Conservation (phyloP, 2,888 invertebrate species). For the Heliconius sara region DNA sequence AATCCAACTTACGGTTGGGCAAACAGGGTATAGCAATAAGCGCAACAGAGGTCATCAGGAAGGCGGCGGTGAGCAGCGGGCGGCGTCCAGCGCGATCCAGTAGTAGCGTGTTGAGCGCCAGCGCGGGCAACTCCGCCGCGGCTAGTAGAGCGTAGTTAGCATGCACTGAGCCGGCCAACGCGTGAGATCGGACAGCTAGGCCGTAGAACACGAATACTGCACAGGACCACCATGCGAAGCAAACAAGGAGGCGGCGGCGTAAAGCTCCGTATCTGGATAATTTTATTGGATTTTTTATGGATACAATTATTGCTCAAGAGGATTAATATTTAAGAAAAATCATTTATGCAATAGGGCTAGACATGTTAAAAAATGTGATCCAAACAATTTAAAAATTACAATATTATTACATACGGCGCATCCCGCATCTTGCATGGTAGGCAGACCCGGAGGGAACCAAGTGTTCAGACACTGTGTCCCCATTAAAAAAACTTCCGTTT, state of each 20-base stretch:
- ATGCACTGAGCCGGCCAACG: slow-evolving; percentile 69
- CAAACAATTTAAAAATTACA: too few species aligned
- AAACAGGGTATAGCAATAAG: slow-evolving; percentile 66
- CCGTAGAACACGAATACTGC: slow-evolving; percentile 80
- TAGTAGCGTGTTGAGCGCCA: slow-evolving; percentile 71
- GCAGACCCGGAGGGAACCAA: too few species aligned
- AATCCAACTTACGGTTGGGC: slow-evolving; percentile 57
- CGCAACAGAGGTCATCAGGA: slow-evolving; percentile 67
- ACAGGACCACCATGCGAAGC: slow-evolving; percentile 76
- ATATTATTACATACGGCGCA: too few species aligned
- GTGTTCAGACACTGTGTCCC: too few species aligned
- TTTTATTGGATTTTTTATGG: not conserved
- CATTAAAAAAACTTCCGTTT: too few species aligned
- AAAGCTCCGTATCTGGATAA: slow-evolving; percentile 65
- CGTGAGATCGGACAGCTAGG: slow-evolving; percentile 72
- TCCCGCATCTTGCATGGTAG: too few species aligned
- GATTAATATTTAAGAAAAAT: too few species aligned
- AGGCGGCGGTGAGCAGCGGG: slow-evolving; percentile 71
- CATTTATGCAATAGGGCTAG: too few species aligned
- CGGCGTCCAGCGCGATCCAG: slow-evolving; percentile 73
- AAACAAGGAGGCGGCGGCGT: slow-evolving; percentile 71
- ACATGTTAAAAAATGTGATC: too few species aligned
- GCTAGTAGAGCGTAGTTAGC: slow-evolving; percentile 73
- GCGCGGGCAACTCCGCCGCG: slow-evolving; percentile 73
- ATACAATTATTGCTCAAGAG: not conserved